phyloP scores from a whole-genome alignment of 2,797 vertebrate genomes.

The Centropyge bicolor region DNA sequence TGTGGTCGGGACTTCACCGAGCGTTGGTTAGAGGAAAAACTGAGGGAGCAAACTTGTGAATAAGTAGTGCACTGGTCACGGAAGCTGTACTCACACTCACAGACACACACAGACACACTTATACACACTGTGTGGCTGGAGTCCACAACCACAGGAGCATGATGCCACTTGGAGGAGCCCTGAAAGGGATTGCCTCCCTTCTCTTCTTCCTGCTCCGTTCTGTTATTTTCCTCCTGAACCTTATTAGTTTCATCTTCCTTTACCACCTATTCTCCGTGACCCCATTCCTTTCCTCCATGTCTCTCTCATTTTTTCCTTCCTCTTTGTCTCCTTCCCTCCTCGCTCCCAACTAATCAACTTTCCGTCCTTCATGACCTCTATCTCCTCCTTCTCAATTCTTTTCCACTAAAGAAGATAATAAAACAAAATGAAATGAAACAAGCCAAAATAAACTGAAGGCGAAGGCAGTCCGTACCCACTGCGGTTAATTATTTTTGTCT shows the following conservation, averaged over 20 bases:
- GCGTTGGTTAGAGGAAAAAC: slow-evolving; percentile 58
- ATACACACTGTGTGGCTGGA: slow-evolving; percentile 37
- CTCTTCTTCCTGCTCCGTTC: not conserved
- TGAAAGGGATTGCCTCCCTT: slow-evolving; percentile 26
- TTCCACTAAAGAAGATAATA: slow-evolving; percentile 39
- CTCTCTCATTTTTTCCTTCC: slow-evolving; percentile 36
- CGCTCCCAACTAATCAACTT: slow-evolving; percentile 16
- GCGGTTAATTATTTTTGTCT: slow-evolving; percentile 62
- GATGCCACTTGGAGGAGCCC: slow-evolving; percentile 42
- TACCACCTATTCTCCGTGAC: slow-evolving; percentile 9
- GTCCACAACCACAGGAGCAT: slow-evolving; percentile 42
- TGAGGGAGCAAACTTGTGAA: slow-evolving; percentile 60
- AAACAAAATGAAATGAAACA: slow-evolving; percentile 51
- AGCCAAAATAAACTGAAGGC: slow-evolving; percentile 36
- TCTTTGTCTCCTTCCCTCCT: slow-evolving; percentile 15
- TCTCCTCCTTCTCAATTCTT: slow-evolving; percentile 26
- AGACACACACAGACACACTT: slow-evolving; percentile 9
- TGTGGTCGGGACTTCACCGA: slow-evolving; percentile 52
- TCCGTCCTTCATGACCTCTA: slow-evolving; percentile 32
- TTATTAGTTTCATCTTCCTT: not conserved
- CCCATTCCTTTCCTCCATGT: not conserved
- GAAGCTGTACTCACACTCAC: slow-evolving; percentile 24
- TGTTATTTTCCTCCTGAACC: slow-evolving; percentile 18
- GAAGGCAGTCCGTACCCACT: slow-evolving; percentile 33
- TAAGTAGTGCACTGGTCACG: slow-evolving; percentile 42